phyloP scores from a whole-genome alignment of 2,888 invertebrate species.

The Caradrina clavipalpis region DNA sequence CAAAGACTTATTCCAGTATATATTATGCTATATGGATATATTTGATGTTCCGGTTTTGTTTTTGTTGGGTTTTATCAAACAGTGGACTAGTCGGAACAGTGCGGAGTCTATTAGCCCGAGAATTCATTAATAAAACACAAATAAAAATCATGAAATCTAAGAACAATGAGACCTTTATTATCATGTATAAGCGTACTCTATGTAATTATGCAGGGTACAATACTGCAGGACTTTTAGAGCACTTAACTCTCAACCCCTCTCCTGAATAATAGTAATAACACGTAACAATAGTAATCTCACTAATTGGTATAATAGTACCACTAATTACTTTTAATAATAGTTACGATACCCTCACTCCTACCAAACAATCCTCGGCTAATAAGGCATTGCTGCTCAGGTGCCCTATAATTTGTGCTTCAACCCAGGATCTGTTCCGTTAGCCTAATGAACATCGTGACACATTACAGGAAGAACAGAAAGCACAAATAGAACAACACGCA shows the following conservation, averaged over 20 bases:
- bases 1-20: too few species aligned
- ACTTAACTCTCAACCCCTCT: not conserved
- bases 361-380: constrained; percentile 16
- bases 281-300: not conserved
- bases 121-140: too few species aligned
- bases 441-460: constrained; percentile 40
- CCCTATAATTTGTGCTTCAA: constrained; percentile 44
- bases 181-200: too few species aligned
- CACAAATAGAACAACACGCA: not conserved
- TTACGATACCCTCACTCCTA: not conserved
- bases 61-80: too few species aligned
- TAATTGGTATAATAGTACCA: constrained; percentile 5
- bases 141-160: too few species aligned
- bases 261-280: too few species aligned
- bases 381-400: constrained; percentile 15
- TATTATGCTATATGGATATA: too few species aligned
- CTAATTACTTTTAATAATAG: constrained; percentile 12
- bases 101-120: too few species aligned
- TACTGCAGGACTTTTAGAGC: not conserved
- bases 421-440: constrained; percentile 49
- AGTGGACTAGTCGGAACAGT: too few species aligned
- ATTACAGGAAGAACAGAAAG: constrained; percentile 20
- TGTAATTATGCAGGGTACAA: too few species aligned
- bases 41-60: too few species aligned
- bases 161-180: too few species aligned